phyloP scores from a whole-genome alignment of 1,140 invertebrate species.

The Epicauta chinensis region DNA sequence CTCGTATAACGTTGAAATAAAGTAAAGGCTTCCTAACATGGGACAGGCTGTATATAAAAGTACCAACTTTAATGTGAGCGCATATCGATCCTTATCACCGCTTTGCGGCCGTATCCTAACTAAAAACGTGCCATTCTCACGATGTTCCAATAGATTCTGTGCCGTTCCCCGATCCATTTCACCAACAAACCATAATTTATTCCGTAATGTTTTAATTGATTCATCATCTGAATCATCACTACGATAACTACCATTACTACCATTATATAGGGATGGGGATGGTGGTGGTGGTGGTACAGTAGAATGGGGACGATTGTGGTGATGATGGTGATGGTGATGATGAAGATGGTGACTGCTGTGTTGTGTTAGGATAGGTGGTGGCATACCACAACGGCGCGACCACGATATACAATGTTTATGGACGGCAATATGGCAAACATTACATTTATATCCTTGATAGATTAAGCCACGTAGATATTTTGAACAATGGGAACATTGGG shows the following conservation, averaged over 20 bases:
- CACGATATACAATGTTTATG: conserved; percentile 72
- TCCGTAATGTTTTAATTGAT: conserved; percentile 6
- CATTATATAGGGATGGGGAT: too few species aligned
- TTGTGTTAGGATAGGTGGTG: conserved; percentile 15
- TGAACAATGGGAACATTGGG: conserved; percentile 73
- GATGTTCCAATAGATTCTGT: conserved; percentile 64
- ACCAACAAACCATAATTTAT: conserved; percentile 64
- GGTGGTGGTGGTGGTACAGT: neutral
- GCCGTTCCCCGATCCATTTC: conserved; percentile 83
- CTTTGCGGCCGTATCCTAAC: conserved; percentile 69
- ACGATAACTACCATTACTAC: too few species aligned
- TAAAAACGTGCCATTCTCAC: conserved; percentile 84
- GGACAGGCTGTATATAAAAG: too few species aligned
- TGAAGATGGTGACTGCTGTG: too few species aligned
- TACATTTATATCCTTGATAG: conserved; percentile 70
- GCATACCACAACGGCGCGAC: conserved; percentile 62
- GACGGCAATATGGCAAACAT: conserved; percentile 62
- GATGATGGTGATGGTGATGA: neutral
- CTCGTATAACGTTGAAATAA: too few species aligned
- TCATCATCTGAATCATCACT: too few species aligned
- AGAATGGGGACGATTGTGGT: too few species aligned
- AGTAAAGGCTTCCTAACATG: too few species aligned
- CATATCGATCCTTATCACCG: conserved; percentile 58
- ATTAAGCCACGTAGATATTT: conserved; percentile 89
- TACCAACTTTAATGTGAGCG: conserved; percentile 90